phyloP scores from a whole-genome alignment of 2,797 vertebrate species.

The Gambusia yucatana region DNA sequence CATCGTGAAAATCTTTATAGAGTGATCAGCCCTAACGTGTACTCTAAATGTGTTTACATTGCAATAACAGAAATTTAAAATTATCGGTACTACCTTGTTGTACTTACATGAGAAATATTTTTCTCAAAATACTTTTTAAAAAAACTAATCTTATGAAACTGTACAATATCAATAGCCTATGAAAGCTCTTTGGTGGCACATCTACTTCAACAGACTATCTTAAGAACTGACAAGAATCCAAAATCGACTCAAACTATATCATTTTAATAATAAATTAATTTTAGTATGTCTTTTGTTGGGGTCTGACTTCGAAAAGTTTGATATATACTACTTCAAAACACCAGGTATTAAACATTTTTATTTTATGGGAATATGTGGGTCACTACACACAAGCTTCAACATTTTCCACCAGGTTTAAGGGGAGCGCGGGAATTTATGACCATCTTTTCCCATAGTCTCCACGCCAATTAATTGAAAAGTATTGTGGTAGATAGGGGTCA shows the following conservation, averaged over 20 bases:
- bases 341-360: conserved; percentile 57
- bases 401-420: neutral
- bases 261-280: fast-evolving
- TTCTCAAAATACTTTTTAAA: no score
- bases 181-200: conserved; percentile 48
- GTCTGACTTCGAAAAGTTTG: fast-evolving
- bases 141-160: neutral
- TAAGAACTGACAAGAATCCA: neutral
- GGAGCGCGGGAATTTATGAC: neutral
- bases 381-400: neutral
- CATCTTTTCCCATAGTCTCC: neutral
- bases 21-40: fast-evolving
- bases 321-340: neutral
- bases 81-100: fast-evolving
- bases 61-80: neutral
- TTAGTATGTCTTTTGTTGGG: neutral
- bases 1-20: neutral
- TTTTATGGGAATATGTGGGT: neutral
- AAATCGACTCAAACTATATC: fast-evolving
- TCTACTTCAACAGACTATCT: conserved; percentile 29
- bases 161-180: neutral
- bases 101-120: neutral
- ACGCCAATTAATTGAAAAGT: neutral
- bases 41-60: neutral
- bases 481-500: neutral